phyloP scores from a whole-genome alignment of 2,888 invertebrate genomes.

The Leucophenga montana region DNA sequence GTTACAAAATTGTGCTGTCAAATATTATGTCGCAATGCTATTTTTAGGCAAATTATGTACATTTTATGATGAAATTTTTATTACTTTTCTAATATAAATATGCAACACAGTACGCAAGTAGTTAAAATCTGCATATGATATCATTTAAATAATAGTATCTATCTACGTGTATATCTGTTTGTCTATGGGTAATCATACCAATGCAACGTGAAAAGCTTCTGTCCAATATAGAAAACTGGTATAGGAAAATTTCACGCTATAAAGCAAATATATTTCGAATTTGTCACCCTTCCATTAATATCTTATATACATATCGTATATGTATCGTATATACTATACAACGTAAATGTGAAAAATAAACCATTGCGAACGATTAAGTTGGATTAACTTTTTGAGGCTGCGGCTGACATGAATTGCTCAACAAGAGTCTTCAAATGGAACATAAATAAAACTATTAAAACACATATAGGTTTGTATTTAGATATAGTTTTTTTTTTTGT shows the following conservation, averaged over 20 bases:
- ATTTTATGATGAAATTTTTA: slow-evolving; percentile 1
- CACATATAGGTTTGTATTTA: slow-evolving; percentile 39
- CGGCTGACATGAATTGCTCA: slow-evolving; percentile 56
- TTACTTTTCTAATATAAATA: not conserved
- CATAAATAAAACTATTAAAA: slow-evolving; percentile 64
- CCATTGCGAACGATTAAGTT: slow-evolving; percentile 65
- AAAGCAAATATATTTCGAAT: too few relatives aligned
- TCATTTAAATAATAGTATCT: not conserved
- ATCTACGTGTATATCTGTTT: too few relatives aligned
- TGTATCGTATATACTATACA: not conserved
- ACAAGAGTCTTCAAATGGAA: slow-evolving; percentile 40
- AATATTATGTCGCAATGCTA: not conserved
- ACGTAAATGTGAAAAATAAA: slow-evolving; percentile 53
- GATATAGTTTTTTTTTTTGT: slow-evolving; percentile 20
- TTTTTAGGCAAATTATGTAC: not conserved
- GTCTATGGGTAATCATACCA: too few relatives aligned
- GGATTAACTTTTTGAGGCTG: slow-evolving; percentile 63
- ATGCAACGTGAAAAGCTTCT: too few relatives aligned
- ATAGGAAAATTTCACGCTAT: not conserved
- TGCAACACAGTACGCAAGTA: not conserved
- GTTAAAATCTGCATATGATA: not conserved
- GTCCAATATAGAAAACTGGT: not conserved
- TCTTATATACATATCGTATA: not conserved
- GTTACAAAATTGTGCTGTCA: too few relatives aligned
- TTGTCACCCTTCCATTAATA: not conserved